Percentiles rank a stretch among this genome's conserved stretches.
These are phyloP conservation scores for Aromia moschata DNA, from an alignment of 2,888 invertebrate species.

Conservation along the genomic window DNA sequence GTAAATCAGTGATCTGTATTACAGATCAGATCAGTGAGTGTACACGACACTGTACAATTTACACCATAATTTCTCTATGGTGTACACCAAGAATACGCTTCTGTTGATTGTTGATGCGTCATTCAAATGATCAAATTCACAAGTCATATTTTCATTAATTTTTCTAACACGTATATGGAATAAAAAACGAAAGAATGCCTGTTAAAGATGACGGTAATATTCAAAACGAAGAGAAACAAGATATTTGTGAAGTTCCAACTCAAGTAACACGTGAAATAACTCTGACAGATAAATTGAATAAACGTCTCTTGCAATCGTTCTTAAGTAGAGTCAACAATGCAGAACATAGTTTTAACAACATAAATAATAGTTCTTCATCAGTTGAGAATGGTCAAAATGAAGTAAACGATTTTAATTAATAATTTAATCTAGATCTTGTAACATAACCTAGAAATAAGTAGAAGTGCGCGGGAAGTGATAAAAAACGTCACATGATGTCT, in stretches of 20 bases:
- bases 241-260: slow-evolving; percentile 6
- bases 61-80: no score
- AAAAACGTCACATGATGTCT: background rate
- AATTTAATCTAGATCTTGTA: slow-evolving; percentile 26
- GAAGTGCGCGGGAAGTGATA: slow-evolving; percentile 35
- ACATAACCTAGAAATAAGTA: slow-evolving; percentile 44
- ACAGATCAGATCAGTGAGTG: no score
- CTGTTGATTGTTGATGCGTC: no score
- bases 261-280: slow-evolving; percentile 59
- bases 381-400: background rate
- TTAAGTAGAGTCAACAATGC: slow-evolving; percentile 68
- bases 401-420: slow-evolving; percentile 34
- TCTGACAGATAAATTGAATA: slow-evolving; percentile 74
- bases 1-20: no score
- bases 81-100: no score
- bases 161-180: no score
- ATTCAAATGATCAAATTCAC: no score
- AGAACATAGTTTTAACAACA: slow-evolving; percentile 31
- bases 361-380: background rate
- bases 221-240: background rate
- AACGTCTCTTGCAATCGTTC: slow-evolving; percentile 71
- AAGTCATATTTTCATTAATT: no score
- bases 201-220: slow-evolving; percentile 20
- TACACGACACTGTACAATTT: no score
- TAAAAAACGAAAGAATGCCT: no score